A percentile compares a stretch with the other conserved stretches of the same genome.
phyloP scores from a whole-genome alignment of 2,888 invertebrate species.

The Drosophila birchii region DNA sequence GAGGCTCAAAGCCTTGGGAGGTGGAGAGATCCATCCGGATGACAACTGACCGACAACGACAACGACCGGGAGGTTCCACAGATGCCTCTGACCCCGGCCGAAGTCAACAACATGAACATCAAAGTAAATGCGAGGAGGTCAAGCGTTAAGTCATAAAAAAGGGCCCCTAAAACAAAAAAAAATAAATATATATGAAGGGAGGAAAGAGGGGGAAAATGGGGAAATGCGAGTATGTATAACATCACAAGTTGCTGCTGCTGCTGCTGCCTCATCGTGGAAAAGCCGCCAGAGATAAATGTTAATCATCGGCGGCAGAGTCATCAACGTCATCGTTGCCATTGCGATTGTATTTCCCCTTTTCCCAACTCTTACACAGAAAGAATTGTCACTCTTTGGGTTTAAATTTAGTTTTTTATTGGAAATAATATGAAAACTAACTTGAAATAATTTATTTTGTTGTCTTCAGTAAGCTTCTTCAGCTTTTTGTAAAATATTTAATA shows the following conservation, averaged over 20 bases:
- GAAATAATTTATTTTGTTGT: too few species aligned
- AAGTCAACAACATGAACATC: constrained; percentile 67
- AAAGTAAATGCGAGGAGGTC: constrained; percentile 72
- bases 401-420: neutral
- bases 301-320: constrained; percentile 58
- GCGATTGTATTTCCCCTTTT: constrained; percentile 19
- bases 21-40: constrained; percentile 22
- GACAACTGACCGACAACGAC: constrained; percentile 29
- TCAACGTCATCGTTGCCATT: constrained; percentile 60
- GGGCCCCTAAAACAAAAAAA: constrained; percentile 16
- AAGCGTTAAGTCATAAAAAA: constrained; percentile 76
- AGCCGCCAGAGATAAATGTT: constrained; percentile 65
- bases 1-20: constrained; percentile 71
- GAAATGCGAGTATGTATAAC: constrained; percentile 26
- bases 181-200: neutral
- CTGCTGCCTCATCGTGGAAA: constrained; percentile 47
- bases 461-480: too few species aligned
- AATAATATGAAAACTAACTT: neutral
- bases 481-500: too few species aligned
- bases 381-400: neutral
- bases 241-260: constrained; percentile 20
- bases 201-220: constrained; percentile 11
- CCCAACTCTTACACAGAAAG: constrained; percentile 51
- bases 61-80: constrained; percentile 32
- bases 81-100: constrained; percentile 64